Percentiles rank a stretch among this genome's conserved stretches.
Evolutionary conservation across 2,113 vertebrate genomes (phyloP).

Genomic region (Bostrychus sinensis): DNA sequence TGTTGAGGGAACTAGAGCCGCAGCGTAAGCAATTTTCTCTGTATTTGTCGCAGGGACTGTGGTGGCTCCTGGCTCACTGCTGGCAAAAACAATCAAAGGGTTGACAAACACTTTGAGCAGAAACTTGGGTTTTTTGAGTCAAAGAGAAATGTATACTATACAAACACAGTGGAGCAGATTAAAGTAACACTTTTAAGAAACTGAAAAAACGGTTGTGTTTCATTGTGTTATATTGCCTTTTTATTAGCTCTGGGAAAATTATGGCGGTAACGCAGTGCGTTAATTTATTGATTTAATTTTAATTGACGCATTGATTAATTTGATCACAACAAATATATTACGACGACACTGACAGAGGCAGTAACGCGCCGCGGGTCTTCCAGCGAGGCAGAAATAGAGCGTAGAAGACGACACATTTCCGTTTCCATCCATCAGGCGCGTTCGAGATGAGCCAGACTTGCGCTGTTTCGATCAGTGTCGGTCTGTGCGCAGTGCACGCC

Average conservation of each 20-base stretch:
- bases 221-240: not conserved
- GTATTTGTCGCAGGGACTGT: constrained; percentile 53
- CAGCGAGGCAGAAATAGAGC: too few species aligned
- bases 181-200: constrained; percentile 70
- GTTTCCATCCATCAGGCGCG: too few species aligned
- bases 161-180: constrained; percentile 48
- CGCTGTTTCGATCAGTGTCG: too few species aligned
- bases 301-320: too few species aligned
- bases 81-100: constrained; percentile 15
- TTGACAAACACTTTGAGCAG: constrained; percentile 18
- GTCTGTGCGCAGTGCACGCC: too few species aligned
- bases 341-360: too few species aligned
- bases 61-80: constrained; percentile 44
- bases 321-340: too few species aligned
- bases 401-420: too few species aligned
- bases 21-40: constrained; percentile 47
- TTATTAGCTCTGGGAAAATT: not conserved
- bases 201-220: not conserved
- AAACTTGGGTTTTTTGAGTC: constrained; percentile 13
- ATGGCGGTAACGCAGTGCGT: too few species aligned
- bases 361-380: too few species aligned
- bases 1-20: constrained; percentile 55
- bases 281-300: too few species aligned
- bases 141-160: constrained; percentile 41
- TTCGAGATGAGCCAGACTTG: too few species aligned